Percentiles rank a stretch among this genome's conserved stretches.
Evolutionary conservation across 2,888 invertebrate genomes (phyloP).

Genomic region (Auanema freiburgensis): DNA sequence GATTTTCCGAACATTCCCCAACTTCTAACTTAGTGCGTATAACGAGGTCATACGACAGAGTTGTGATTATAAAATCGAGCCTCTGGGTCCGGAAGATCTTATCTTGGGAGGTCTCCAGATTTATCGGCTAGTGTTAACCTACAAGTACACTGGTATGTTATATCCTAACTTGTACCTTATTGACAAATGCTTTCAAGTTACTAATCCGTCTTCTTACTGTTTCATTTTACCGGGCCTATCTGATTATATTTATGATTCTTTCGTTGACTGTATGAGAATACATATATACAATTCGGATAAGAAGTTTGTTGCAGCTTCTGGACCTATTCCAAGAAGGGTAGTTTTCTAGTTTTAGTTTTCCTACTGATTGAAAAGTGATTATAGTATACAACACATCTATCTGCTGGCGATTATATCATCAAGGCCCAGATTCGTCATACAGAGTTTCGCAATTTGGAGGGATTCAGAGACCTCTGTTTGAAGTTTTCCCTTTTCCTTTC

Average conservation of each 20-base stretch:
- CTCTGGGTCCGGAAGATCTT: slow-evolving; percentile 81
- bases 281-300: slow-evolving; percentile 90
- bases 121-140: slow-evolving; percentile 84
- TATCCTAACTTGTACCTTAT: too few species aligned
- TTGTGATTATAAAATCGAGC: slow-evolving; percentile 78
- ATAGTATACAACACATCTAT: slow-evolving; percentile 83
- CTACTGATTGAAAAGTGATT: too few species aligned
- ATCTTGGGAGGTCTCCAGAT: too few species aligned
- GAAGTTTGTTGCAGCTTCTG: too few species aligned
- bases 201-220: slow-evolving; percentile 17
- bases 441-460: slow-evolving; percentile 80
- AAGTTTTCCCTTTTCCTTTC: slow-evolving; percentile 23
- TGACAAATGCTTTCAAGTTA: neutral
- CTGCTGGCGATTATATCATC: slow-evolving; percentile 90
- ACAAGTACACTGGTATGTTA: slow-evolving; percentile 72
- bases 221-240: slow-evolving; percentile 78
- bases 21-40: slow-evolving; percentile 17
- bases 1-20: neutral
- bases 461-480: slow-evolving; percentile 77
- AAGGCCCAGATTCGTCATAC: slow-evolving; percentile 88
- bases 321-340: too few species aligned
- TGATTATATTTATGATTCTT: slow-evolving; percentile 88
- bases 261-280: slow-evolving; percentile 88
- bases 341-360: too few species aligned
- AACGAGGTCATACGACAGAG: slow-evolving; percentile 71